Evolutionary conservation across 2,888 invertebrate species (phyloP), one percentile per base, ranked within the genome.

Genomic region (Eupithecia vulgata): DNA sequence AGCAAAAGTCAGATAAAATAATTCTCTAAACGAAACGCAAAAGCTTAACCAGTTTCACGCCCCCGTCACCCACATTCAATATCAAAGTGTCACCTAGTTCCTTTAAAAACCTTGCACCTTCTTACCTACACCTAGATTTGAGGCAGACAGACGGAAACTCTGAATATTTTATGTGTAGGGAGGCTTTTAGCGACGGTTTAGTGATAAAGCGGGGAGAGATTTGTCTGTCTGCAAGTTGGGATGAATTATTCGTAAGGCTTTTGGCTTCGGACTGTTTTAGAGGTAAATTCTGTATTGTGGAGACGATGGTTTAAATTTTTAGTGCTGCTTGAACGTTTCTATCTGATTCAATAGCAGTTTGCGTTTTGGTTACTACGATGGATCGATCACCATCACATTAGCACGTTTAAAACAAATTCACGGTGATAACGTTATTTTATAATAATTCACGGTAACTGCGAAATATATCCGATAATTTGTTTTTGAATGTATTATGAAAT

Each of bases 151-250:
- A 76, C 77, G 76, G 78, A 69, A 72, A 67, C 70, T 72, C 76
- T 90, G 88, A 89, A 90, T 90, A 82, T 87, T 90, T 89, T 81
- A 90, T 90, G 82, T 67, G 68, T 73, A 78, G 81, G 81, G 83
- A 80, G 81, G 87, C 89, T 90, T 88, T 90, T 86, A 90, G 84
- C 81, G 74, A 74, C 75, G 76, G 72, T 73, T 76, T 64, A 72
- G 78, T 77, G 78, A 80, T 76, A 78, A 77, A 74, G 73, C 73
- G 75, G 77, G 79, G 76, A 57, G 79, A 76, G 81, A 79, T 79
- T 76, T 78, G 77, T 76, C 80, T 72, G 77, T 77, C 71, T 74
- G 48, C 57, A 52, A 71, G 72, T 65, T 76, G 67, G 62, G 61
- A 67, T 77, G 68, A 71, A 71, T 68, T 70, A 69, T 76, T 74